Conservation (phyloP, 2,888 invertebrate species). For the Crematogaster levior region DNA sequence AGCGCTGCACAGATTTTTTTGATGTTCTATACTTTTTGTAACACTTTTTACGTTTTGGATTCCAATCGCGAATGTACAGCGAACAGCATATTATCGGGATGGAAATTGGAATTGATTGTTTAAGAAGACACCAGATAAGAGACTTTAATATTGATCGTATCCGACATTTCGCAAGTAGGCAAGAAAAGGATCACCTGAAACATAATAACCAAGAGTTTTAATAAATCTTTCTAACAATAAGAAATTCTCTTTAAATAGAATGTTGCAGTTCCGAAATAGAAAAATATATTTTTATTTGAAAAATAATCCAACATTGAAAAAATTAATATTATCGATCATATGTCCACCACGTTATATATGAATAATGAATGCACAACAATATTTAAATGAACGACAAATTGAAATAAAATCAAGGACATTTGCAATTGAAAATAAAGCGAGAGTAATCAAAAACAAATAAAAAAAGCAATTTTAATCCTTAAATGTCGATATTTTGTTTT, state of each 20-base stretch:
- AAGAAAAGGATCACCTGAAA: background rate
- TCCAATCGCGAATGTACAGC: background rate
- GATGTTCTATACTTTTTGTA: background rate
- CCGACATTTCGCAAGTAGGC: background rate
- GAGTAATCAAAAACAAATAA: background rate
- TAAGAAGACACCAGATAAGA: background rate
- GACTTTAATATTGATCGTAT: background rate
- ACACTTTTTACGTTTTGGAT: background rate
- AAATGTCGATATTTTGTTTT: background rate
- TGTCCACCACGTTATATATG: background rate
- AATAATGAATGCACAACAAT: background rate
- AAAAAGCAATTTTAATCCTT: background rate
- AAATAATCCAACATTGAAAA: background rate
- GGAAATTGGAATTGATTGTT: background rate
- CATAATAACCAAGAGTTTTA: background rate
- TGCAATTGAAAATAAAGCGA: constrained; percentile 1
- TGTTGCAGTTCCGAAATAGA: no score
- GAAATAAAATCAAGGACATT: background rate
- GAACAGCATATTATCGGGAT: background rate
- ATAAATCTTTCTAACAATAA: no score
- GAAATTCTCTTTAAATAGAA: no score
- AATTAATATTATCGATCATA: constrained; percentile 2
- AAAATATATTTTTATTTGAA: background rate
- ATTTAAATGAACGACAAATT: constrained; percentile 5
- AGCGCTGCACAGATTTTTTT: background rate